Evolutionary conservation across 92 coral and sea anemone genomes (phyloP).

Genomic region (Montipora capitata): DNA sequence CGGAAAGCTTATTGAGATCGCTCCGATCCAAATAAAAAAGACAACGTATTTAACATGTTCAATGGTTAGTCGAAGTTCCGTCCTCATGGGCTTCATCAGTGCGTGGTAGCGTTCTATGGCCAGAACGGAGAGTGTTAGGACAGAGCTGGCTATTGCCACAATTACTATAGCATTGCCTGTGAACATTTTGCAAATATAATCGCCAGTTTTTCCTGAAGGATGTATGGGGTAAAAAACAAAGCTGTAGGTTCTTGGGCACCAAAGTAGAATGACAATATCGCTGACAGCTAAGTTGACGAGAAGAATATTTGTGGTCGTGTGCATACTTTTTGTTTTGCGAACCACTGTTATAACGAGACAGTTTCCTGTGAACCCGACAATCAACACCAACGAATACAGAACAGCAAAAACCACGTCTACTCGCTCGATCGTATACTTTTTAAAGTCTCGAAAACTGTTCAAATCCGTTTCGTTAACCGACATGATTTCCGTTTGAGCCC

Average conservation of each 20-base stretch:
- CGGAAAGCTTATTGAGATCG: constrained; percentile 60
- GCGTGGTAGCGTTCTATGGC: constrained; percentile 88
- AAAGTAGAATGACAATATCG: constrained; percentile 69
- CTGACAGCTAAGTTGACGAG: constrained; percentile 81
- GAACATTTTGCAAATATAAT: constrained; percentile 78
- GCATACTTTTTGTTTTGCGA: constrained; percentile 73
- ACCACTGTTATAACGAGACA: constrained; percentile 72
- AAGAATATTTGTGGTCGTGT: constrained; percentile 78
- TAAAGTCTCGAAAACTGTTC: constrained; percentile 37
- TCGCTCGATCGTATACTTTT: constrained; percentile 49
- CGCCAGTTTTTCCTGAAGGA: constrained; percentile 77
- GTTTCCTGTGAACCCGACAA: constrained; percentile 71
- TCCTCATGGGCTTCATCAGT: constrained; percentile 73
- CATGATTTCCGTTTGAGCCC: background rate
- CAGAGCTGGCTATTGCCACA: constrained; percentile 73
- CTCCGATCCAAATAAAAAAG: constrained; percentile 55
- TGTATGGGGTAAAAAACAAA: constrained; percentile 72
- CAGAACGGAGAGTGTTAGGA: constrained; percentile 71
- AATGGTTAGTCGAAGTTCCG: constrained; percentile 28
- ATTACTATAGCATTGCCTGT: constrained; percentile 86
- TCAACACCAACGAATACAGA: constrained; percentile 51
- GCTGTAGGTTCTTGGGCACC: constrained; percentile 81
- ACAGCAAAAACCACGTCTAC: constrained; percentile 67
- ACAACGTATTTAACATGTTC: constrained; percentile 68
- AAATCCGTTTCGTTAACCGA: background rate